Base-by-base conservation (phyloP, 2,113 vertebrate genomes). In the Procavia capensis region DNA sequence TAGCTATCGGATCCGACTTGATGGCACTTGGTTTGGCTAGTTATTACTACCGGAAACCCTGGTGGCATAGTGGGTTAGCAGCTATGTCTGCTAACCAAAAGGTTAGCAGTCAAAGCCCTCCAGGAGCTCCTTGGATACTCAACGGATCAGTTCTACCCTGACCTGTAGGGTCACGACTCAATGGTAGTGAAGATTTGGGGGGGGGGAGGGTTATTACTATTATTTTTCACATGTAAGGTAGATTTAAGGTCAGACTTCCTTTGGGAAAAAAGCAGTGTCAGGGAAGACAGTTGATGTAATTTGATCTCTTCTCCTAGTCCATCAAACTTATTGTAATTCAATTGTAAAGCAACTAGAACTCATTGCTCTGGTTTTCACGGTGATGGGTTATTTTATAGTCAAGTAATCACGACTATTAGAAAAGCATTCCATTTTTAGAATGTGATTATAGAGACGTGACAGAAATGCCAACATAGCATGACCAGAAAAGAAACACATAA, bases 381-480 rank as follows among this genome's bases (percentile, higher is more conserved):
- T 96, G 68, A 57, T 43, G 75, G 86, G 78, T 91, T 87, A 78
- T 94, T 97, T 96, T 94, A 95, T 93, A 96, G 96, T 95, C 94
- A 94, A 94, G 75, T 91, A 70, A 96, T 95, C 74, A 76, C 81
- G 39, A 95, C 88, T 83, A 96, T 96, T 95, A 96, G 88, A 90
- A 81, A 83, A 94, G 72, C 66, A 93, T 91, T 95, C 88, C 83
- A 94, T 84, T 96, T 97, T 97, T 91, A 96, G 96, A 96, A 90
- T 91, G 68, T 94, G 82, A 95, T 95, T 95, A 92, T 87, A 95
- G 82, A 72, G 57, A 20, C 63, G 94, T 97, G 97, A 97, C 94
- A 97, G 95, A 91, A 93, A 95, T 96, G 95, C 93, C 96, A 96
- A 88, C 88, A 84, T 94, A 95, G 94, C 92, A 94, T 94, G 94